A percentile compares a stretch with the other conserved stretches of the same genome.
These are phyloP conservation scores for Hirudinaria manillensis DNA, from an alignment of 2,888 invertebrate genomes.

Conservation along the genomic window DNA sequence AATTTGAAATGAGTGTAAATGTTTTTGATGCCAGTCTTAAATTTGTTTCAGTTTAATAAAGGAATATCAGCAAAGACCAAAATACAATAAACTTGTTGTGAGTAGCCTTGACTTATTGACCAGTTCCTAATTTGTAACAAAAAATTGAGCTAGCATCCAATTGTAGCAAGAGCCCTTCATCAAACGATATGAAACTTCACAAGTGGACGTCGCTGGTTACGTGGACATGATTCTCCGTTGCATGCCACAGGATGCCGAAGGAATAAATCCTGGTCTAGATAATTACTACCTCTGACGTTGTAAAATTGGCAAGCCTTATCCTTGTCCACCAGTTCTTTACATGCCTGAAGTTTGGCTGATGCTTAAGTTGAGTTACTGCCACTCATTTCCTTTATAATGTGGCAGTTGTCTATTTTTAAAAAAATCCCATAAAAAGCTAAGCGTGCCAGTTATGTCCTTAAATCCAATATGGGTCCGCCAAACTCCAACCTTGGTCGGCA, in stretches of 20 bases:
- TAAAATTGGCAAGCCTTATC: too few relatives aligned
- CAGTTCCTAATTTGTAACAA: neutral
- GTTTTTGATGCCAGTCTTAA: neutral
- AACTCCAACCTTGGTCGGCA: too few relatives aligned
- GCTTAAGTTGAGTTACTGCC: too few relatives aligned
- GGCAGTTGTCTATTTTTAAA: too few relatives aligned
- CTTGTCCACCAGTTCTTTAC: too few relatives aligned
- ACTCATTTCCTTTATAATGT: too few relatives aligned
- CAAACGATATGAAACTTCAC: constrained; percentile 32
- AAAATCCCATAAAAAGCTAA: too few relatives aligned
- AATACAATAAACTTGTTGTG: constrained; percentile 80
- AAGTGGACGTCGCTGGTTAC: constrained; percentile 72
- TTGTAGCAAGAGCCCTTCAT: constrained; percentile 39
- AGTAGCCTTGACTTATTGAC: constrained; percentile 25
- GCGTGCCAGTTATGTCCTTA: too few relatives aligned
- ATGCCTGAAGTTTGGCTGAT: too few relatives aligned
- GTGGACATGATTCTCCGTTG: constrained; percentile 79
- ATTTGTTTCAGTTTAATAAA: constrained; percentile 74
- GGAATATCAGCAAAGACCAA: constrained; percentile 87
- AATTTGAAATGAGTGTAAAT: neutral
- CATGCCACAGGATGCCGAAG: constrained; percentile 59
- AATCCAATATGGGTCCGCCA: too few relatives aligned
- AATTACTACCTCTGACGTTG: constrained; percentile 20
- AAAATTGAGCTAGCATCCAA: neutral
- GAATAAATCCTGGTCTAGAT: neutral